Evolutionary conservation across 2,797 vertebrate genomes (phyloP), one percentile per base, ranked within the genome.

Genomic region (Borostomias antarcticus): DNA sequence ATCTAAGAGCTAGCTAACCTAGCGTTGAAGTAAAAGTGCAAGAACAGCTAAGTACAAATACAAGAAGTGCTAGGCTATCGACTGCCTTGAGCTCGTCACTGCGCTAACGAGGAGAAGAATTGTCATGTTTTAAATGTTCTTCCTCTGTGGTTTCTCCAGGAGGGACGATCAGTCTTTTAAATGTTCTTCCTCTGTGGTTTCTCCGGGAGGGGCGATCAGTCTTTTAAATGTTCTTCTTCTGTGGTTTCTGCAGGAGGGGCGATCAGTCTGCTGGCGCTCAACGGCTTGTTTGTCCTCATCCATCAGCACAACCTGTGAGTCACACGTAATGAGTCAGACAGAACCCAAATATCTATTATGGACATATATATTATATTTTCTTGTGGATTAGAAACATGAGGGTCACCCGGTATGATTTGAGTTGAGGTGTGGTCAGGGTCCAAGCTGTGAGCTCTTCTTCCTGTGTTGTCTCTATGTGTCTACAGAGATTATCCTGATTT

Each of bases 291-390:
- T 74, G 79, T 98, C 69, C 90, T 99, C 76, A 97, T 99, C 61
- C 96, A 98, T 70, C 82, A 98, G 33, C 95, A 99, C 84, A 99
- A 99, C 75, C 80, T 99, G 97, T 99, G 89, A 98, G 98, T 94
- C 68, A 62, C 26, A 28, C 9, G n/a, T 26, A 2, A 17, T 11
- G 2, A 40, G 4, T 15, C 15, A 15, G 0, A 45, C 17, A 5
- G 1, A n/a, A n/a, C n/a, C n/a, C n/a, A n/a, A n/a, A n/a, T n/a
- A n/a, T n/a, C n/a, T n/a, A n/a, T n/a, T n/a, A n/a, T n/a, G n/a
- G n/a, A n/a, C n/a, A n/a, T n/a, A n/a, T n/a, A n/a, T 43, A 37
- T 10, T 13, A 45, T 5, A n/a, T n/a, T 45, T n/a, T n/a, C n/a
- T n/a, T n/a, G n/a, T n/a, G n/a, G 40, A 45, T 45, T 45, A 45